Conservation (phyloP, 2,888 invertebrate genomes). For the Alitta virens region DNA sequence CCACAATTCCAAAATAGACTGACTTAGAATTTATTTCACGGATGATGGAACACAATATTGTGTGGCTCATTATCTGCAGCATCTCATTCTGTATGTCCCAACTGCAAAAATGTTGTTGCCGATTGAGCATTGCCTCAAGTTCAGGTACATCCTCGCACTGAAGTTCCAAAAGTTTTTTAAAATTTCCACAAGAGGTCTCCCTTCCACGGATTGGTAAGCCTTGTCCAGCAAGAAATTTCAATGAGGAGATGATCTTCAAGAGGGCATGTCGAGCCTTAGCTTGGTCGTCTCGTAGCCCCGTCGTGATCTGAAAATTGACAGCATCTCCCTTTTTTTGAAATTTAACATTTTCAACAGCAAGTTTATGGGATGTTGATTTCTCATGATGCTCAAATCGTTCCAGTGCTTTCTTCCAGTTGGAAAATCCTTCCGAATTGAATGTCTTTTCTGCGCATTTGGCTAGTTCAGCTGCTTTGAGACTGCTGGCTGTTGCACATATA, state of each 20-base stretch:
- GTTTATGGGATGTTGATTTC: not conserved
- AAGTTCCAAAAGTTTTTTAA: too few species aligned
- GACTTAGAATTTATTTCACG: not conserved
- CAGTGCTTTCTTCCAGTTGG: slow-evolving; percentile 1
- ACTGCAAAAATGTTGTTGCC: too few species aligned
- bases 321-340: too few species aligned
- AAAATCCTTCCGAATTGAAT: not conserved
- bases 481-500: not conserved
- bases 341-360: too few species aligned
- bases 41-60: not conserved
- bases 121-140: too few species aligned
- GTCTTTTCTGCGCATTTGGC: not conserved
- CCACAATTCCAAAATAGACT: not conserved
- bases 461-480: not conserved
- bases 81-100: too few species aligned
- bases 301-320: not conserved
- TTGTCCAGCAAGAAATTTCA: not conserved
- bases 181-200: too few species aligned
- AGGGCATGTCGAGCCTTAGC: not conserved
- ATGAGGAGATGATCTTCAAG: not conserved
- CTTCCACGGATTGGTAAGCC: not conserved
- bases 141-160: too few species aligned
- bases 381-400: not conserved
- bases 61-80: too few species aligned
- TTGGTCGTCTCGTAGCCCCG: not conserved